phyloP scores from a whole-genome alignment of 2,797 vertebrate genomes.

The Harpagifer antarcticus region DNA sequence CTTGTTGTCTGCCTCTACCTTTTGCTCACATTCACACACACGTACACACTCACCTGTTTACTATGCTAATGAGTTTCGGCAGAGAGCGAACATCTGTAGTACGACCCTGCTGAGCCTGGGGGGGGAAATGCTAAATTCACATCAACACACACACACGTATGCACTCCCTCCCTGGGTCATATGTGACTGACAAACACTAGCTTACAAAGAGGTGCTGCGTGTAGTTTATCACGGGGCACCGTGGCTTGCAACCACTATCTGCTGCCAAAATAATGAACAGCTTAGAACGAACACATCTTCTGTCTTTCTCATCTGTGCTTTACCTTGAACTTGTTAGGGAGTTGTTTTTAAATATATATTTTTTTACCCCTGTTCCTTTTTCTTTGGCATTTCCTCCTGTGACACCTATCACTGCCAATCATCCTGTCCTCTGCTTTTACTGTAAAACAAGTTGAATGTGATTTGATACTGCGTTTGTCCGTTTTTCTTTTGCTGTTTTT shows the following conservation, averaged over 20 bases:
- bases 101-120: constrained; percentile 65
- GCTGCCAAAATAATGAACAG: constrained; percentile 73
- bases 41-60: constrained; percentile 67
- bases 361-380: constrained; percentile 22
- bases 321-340: constrained; percentile 32
- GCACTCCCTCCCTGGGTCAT: constrained; percentile 26
- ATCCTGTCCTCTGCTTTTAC: not conserved
- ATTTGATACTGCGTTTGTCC: constrained; percentile 5
- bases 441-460: not conserved
- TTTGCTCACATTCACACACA: constrained; percentile 25
- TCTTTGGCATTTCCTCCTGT: constrained; percentile 36
- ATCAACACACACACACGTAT: constrained; percentile 25
- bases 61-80: constrained; percentile 76
- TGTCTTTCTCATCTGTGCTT: constrained; percentile 26
- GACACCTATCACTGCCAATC: constrained; percentile 36
- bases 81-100: constrained; percentile 76
- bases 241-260: constrained; percentile 50
- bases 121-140: constrained; percentile 62
- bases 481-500: not conserved
- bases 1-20: constrained; percentile 40
- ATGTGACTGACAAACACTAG: constrained; percentile 26
- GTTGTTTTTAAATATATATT: not conserved
- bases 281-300: constrained; percentile 47
- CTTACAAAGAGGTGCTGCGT: constrained; percentile 32
- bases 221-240: constrained; percentile 51